A percentile compares a stretch with the other conserved stretches of the same genome.
These are phyloP conservation scores for Ylistrum balloti DNA, from an alignment of 1,140 invertebrate genomes.

Conservation along the genomic window DNA sequence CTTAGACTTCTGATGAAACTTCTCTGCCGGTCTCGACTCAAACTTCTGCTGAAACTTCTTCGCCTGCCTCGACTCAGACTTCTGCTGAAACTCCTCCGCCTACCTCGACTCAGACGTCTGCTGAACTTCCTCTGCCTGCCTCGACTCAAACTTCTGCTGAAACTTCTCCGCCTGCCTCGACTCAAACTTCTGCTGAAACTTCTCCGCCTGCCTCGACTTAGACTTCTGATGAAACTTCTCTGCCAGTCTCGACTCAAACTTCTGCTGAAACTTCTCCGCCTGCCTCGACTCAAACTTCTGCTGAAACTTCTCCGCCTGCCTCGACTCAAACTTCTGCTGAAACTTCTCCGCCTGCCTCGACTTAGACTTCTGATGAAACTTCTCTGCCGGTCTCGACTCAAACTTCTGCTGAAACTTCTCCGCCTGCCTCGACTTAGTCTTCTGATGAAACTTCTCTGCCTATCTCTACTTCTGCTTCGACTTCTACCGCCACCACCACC, in stretches of 20 bases:
- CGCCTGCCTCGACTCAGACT: neutral
- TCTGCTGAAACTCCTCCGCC: neutral
- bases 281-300: neutral
- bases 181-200: neutral
- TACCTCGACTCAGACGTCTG: neutral
- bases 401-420: slow-evolving; percentile 16
- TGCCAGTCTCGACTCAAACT: neutral
- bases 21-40: slow-evolving; percentile 35
- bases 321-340: neutral
- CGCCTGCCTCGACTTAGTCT: neutral
- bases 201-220: slow-evolving; percentile 32
- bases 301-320: neutral
- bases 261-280: neutral
- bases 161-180: neutral
- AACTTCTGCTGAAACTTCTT: slow-evolving; percentile 35
- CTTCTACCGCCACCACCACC: neutral
- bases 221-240: slow-evolving; percentile 39
- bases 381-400: neutral
- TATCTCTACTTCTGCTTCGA: neutral
- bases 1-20: neutral
- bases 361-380: neutral
- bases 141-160: neutral
- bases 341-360: neutral
- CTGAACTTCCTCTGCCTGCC: neutral
- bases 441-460: neutral